phyloP scores from a whole-genome alignment of 2,888 invertebrate genomes.

The Melanostoma scalare region DNA sequence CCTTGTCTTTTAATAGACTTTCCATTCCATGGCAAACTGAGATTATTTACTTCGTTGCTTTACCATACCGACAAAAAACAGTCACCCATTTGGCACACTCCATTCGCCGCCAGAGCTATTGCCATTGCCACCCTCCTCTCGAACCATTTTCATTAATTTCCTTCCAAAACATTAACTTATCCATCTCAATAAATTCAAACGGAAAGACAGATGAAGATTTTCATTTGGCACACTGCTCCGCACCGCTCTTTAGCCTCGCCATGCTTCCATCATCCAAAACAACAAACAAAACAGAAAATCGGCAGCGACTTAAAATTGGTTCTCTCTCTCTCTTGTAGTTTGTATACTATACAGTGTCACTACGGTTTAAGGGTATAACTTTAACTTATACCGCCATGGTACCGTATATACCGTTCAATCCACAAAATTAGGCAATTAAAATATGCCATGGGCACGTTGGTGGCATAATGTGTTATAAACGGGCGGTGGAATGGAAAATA shows the following conservation, averaged over 20 bases:
- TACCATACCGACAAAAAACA: slow-evolving; percentile 26
- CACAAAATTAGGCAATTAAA: slow-evolving; percentile 82
- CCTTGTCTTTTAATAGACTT: slow-evolving; percentile 42
- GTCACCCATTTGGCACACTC: slow-evolving; percentile 61
- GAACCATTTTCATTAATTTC: slow-evolving; percentile 67
- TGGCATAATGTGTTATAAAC: slow-evolving; percentile 48
- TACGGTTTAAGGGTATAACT: neutral
- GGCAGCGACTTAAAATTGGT: slow-evolving; percentile 56
- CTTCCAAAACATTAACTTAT: slow-evolving; percentile 73
- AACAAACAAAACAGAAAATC: slow-evolving; percentile 10
- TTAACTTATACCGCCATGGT: slow-evolving; percentile 5
- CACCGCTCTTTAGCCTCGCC: neutral
- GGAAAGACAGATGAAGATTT: slow-evolving; percentile 72
- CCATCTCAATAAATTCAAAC: slow-evolving; percentile 72
- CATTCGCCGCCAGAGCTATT: slow-evolving; percentile 5
- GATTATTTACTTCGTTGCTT: slow-evolving; percentile 51
- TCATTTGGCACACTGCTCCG: slow-evolving; percentile 47
- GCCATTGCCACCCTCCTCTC: slow-evolving; percentile 24
- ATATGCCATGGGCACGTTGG: slow-evolving; percentile 78
- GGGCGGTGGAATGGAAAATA: slow-evolving; percentile 75
- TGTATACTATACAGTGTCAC: slow-evolving; percentile 5
- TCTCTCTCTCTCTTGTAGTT: neutral
- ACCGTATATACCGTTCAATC: slow-evolving; percentile 79
- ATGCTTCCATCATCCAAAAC: too few relatives aligned
- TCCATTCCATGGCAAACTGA: slow-evolving; percentile 13